Percentiles rank a stretch among this genome's conserved stretches.
phyloP scores from a whole-genome alignment of 1,140 invertebrate genomes.

The Schlechtendalia chinensis region DNA sequence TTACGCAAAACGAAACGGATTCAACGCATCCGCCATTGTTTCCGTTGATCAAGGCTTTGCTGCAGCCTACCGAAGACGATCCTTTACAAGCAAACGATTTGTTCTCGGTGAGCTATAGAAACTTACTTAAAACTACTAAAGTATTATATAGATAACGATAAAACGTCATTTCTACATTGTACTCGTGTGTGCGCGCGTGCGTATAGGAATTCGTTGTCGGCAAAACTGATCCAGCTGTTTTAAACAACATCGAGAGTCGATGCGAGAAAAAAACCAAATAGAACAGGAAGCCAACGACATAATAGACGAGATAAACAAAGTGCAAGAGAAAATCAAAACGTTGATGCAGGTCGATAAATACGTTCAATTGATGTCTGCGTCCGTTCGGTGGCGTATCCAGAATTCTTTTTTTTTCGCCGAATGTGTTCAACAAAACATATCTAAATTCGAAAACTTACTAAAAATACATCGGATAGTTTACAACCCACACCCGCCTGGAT shows the following conservation, averaged over 20 bases:
- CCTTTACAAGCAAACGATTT: background rate
- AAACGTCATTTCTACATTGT: background rate
- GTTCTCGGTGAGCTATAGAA: background rate
- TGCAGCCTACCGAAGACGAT: background rate
- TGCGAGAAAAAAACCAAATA: background rate
- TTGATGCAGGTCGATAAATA: background rate
- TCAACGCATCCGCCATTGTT: background rate
- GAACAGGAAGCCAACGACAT: conserved; percentile 17
- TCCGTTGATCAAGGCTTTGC: conserved; percentile 3
- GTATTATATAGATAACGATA: background rate
- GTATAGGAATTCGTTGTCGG: conserved; percentile 36
- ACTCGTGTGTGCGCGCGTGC: too few relatives aligned
- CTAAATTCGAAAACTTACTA: too few relatives aligned
- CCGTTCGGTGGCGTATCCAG: too few relatives aligned
- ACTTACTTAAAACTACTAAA: too few relatives aligned
- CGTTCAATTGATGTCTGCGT: too few relatives aligned
- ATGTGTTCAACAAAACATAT: too few relatives aligned
- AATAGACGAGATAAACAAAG: conserved; percentile 7
- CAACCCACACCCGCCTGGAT: too few relatives aligned
- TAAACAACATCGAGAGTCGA: background rate
- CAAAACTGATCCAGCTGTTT: background rate
- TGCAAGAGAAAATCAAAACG: conserved; percentile 25
- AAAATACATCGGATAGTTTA: too few relatives aligned
- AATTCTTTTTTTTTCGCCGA: too few relatives aligned
- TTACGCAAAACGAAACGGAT: too few relatives aligned